Conservation (phyloP, 2,888 invertebrate species). For the Eupithecia centaureata region DNA sequence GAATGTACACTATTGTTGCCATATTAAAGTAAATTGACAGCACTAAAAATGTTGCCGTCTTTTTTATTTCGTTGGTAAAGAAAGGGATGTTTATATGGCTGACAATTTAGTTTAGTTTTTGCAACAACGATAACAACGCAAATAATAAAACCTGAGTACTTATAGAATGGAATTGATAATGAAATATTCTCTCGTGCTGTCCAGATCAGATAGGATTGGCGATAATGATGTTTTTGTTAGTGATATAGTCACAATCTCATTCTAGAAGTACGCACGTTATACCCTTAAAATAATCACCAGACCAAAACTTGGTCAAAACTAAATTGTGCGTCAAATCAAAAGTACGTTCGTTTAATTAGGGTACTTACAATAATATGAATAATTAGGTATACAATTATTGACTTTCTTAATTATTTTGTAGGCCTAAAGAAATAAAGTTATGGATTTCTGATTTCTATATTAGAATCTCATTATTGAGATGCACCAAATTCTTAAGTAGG, state of each 20-base stretch:
- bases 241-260: neutral
- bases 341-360: neutral
- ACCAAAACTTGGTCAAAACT: neutral
- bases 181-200: neutral
- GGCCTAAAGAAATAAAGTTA: no score
- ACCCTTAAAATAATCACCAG: neutral
- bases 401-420: no score
- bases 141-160: neutral
- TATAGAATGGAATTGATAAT: neutral
- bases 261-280: neutral
- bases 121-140: neutral
- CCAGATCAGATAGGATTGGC: neutral
- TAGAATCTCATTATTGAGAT: constrained; percentile 12
- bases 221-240: no score
- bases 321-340: neutral
- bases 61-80: neutral
- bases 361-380: neutral
- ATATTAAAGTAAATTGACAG: neutral
- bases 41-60: neutral
- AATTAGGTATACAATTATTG: neutral
- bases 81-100: neutral
- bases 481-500: neutral
- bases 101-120: neutral
- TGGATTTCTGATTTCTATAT: no score
- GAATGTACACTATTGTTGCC: no score